phyloP scores from a whole-genome alignment of 2,113 vertebrate genomes.

The Ictalurus punctatus region DNA sequence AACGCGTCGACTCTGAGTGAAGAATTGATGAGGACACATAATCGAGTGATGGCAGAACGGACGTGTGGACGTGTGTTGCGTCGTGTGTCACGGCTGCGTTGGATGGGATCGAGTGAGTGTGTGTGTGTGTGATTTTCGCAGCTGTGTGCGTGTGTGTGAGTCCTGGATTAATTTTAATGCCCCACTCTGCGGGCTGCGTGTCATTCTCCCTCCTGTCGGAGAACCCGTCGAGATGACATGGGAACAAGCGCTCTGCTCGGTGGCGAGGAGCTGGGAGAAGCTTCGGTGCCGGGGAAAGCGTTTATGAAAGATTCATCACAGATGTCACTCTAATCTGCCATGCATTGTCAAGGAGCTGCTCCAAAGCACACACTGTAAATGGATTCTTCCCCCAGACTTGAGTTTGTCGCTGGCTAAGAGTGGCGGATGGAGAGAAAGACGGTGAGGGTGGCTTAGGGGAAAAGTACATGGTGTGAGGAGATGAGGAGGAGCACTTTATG shows the following conservation, averaged over 20 bases:
- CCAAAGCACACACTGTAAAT: conserved; percentile 95
- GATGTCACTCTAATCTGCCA: conserved; percentile 91
- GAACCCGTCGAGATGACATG: conserved; percentile 79
- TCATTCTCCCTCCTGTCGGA: conserved; percentile 78
- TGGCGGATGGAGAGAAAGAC: conserved; percentile 49
- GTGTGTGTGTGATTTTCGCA: conserved; percentile 25
- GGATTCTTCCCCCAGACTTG: conserved; percentile 88
- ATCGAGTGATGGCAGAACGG: conserved; percentile 65
- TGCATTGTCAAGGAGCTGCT: conserved; percentile 91
- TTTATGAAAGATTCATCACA: conserved; percentile 99
- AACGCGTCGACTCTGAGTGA: conserved; percentile 73
- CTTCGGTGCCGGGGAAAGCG: conserved; percentile 80
- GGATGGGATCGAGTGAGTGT: background rate
- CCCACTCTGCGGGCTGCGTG: conserved; percentile 77
- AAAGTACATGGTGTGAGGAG: conserved; percentile 81
- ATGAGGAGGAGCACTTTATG: conserved; percentile 85
- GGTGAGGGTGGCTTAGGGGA: conserved; percentile 46
- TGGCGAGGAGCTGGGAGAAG: conserved; percentile 45
- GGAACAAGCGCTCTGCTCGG: conserved; percentile 77
- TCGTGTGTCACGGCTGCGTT: conserved; percentile 32
- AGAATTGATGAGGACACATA: conserved; percentile 81
- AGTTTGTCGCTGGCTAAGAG: conserved; percentile 85
- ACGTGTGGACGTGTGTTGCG: conserved; percentile 68
- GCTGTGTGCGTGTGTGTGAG: conserved; percentile 67
- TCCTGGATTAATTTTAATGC: conserved; percentile 94